Base-by-base conservation (phyloP, 2,888 invertebrate species). In the Drosophila lutescens region DNA sequence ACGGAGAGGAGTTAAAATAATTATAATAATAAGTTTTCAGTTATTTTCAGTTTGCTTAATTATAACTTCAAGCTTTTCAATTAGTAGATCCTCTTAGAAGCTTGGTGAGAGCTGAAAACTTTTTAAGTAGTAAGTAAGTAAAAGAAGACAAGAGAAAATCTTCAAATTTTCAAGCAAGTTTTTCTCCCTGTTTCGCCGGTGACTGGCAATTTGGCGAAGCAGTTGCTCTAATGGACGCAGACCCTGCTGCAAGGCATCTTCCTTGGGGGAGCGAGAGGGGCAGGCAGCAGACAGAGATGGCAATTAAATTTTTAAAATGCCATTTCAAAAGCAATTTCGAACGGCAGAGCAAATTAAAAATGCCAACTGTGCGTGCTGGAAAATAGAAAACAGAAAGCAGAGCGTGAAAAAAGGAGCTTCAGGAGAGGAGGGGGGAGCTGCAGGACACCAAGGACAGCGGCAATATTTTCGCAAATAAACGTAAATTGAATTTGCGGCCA, bases 301-400 rank as follows among this genome's bases (percentile, higher is more conserved):
- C 86, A 84, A 84, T 86, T 84, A 84, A 77, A 84, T 84, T 80
- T 86, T 76, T 74, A 69, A 81, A 84, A 84, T 84, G 69, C 78
- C 81, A 84, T 84, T 83, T 76, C 69, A 63, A 83, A 71, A 78
- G 76, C 76, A 67, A 77, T 80, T 73, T 79, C 67, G 65, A 68
- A 69, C 57, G 55, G 69, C 77, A 74, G 43, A 53, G 67, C 53
- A 77, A 77, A 78, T 77, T 73, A 73, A 66, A 74, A 77, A 73
- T 73, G 72, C 58, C 74, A 66, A 60, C 56, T 69, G 65, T 59
- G 62, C 69, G 69, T 57, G 58, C 20, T 38, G 38, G 32, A 9
- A 51, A 50, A 62, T 51, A 8, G 30, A 30, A 30, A 30, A 30
- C 30, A 66, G 66, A 56, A 60, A 53, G 20, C 41, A 56, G 34